A percentile compares a stretch with the other conserved stretches of the same genome.
phyloP scores from a whole-genome alignment of 2,797 vertebrate species.

The Caiman crocodilus region DNA sequence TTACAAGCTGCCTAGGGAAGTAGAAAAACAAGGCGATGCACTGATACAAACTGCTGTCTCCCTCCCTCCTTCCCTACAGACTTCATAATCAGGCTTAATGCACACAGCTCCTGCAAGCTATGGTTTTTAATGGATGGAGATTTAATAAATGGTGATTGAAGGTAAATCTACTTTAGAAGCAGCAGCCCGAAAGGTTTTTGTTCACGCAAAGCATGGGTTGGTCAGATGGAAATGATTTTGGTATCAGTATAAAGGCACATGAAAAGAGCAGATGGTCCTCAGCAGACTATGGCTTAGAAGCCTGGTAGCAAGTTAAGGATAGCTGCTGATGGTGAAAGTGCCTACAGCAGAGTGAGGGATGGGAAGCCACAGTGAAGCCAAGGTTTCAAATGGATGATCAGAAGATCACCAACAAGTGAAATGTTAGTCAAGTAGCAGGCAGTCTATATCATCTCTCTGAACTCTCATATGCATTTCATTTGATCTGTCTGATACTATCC shows the following conservation, averaged over 20 bases:
- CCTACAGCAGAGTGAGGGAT: not conserved
- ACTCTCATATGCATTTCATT: not conserved
- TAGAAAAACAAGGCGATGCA: slow-evolving; percentile 50
- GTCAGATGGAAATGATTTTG: slow-evolving; percentile 77
- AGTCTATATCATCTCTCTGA: not conserved
- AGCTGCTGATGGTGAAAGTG: slow-evolving; percentile 5
- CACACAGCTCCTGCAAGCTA: slow-evolving; percentile 87
- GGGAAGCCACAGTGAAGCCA: not conserved
- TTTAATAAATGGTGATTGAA: slow-evolving; percentile 99
- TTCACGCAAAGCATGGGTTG: slow-evolving; percentile 74
- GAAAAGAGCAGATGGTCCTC: slow-evolving; percentile 59
- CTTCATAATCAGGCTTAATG: slow-evolving; percentile 98
- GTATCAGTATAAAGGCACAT: slow-evolving; percentile 59
- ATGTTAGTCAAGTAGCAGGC: not conserved
- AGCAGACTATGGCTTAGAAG: slow-evolving; percentile 29
- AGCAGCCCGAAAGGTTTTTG: slow-evolving; percentile 84
- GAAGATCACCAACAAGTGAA: not conserved
- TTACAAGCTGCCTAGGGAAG: slow-evolving; percentile 8
- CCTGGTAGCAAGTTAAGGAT: slow-evolving; percentile 22
- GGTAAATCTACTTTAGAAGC: slow-evolving; percentile 95
- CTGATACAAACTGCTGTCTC: slow-evolving; percentile 81
- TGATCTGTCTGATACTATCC: not conserved
- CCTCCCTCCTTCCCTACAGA: slow-evolving; percentile 84
- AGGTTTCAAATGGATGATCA: not conserved
- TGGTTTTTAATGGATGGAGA: slow-evolving; percentile 94